Evolutionary conservation across 2,113 vertebrate species (phyloP), one percentile per base, ranked within the genome.

Genomic region (Esox niger): DNA sequence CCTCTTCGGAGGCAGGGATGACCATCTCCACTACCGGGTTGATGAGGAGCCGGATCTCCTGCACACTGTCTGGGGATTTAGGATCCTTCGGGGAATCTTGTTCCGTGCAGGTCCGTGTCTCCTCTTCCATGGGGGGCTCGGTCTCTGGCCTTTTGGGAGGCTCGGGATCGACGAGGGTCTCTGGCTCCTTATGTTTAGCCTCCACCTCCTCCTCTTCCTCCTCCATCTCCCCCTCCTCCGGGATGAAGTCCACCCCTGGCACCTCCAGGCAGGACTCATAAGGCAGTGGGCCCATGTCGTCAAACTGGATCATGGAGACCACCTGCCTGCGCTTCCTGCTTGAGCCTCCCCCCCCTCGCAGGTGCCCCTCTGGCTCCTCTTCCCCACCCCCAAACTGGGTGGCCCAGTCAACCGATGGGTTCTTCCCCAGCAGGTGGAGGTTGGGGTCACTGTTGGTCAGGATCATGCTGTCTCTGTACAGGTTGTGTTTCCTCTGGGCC

Each of bases 391-490:
- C 82, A 26, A 90, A 92, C 43, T 95, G 92, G 47, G 90, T 73
- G 0, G 88, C 90, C 97, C 96, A 99, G 82, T 98, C 92, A 9
- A 98, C 94, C 29, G 90, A 68, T 0, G 69, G 10, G 0, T 76
- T 89, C 64, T 96, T 94, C 0, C 83, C 94, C 3, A 98, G 91
- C 60, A 95, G 89, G 81, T 95, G 93, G 43, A 99, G 91, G 90
- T 96, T 96, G 73, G 95, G 95, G 79, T 99, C 96, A 0, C 96
- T 98, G 91, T 93, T 95, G 80, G 90, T 93, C 87, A 99, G 85
- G 15, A 97, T 89, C 52, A 98, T 89, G 89, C 97, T 99, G 91
- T 98, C 97, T 1, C 96, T 88, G 89, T 93, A 98, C 2, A 99
- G 91, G 77, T 99, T 98, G 85, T 98, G 95, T 74, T 91, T 95